phyloP scores from a whole-genome alignment of 2,888 invertebrate genomes.

The Agrilus mali region DNA sequence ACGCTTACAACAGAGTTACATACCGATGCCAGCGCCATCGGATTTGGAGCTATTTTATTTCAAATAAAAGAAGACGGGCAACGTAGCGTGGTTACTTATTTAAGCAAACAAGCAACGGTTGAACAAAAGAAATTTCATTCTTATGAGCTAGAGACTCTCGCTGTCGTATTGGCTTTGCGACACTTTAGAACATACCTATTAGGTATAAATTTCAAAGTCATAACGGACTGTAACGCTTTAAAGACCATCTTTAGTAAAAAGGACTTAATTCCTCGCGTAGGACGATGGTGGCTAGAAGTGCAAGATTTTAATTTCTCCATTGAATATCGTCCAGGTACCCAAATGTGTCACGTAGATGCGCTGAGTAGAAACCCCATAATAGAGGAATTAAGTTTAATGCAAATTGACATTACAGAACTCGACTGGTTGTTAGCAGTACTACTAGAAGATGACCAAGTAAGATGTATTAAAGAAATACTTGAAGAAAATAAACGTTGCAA shows the following conservation, averaged over 20 bases:
- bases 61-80: slow-evolving; percentile 15
- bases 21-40: slow-evolving; percentile 11
- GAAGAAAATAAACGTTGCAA: too few relatives aligned
- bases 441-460: too few relatives aligned
- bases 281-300: slow-evolving; percentile 13
- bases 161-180: slow-evolving; percentile 21
- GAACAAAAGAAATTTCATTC: slow-evolving; percentile 21
- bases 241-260: slow-evolving; percentile 8
- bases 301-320: slow-evolving; percentile 13
- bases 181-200: slow-evolving; percentile 23
- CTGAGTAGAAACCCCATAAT: not conserved
- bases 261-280: slow-evolving; percentile 9
- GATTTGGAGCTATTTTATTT: slow-evolving; percentile 19
- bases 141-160: slow-evolving; percentile 26
- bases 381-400: not conserved
- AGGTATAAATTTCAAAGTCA: slow-evolving; percentile 11
- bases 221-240: slow-evolving; percentile 11
- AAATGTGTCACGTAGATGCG: slow-evolving; percentile 13
- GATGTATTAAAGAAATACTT: too few relatives aligned
- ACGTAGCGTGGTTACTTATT: slow-evolving; percentile 20
- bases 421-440: too few relatives aligned
- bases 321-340: slow-evolving; percentile 10
- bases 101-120: slow-evolving; percentile 19
- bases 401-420: too few relatives aligned
- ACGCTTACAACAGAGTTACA: too few relatives aligned